Conservation (phyloP, 2,113 vertebrate species). For the Pipa parva region DNA sequence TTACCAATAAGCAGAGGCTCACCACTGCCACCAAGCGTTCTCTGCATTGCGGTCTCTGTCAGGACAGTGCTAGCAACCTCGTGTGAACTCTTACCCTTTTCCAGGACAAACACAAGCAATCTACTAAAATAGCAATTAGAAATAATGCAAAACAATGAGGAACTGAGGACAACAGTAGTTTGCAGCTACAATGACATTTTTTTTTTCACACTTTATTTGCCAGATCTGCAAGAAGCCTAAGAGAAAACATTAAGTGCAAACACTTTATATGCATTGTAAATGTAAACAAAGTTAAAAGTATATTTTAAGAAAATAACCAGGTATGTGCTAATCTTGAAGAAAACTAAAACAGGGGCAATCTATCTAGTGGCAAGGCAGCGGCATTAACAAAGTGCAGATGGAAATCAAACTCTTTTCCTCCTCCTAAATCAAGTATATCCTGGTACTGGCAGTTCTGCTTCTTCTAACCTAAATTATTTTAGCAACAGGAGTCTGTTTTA, state of each 20-base stretch:
- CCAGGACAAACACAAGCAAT: conserved; percentile 35
- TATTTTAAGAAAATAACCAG: no score
- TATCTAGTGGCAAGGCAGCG: neutral
- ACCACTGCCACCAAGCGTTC: conserved; percentile 88
- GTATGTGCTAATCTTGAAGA: neutral
- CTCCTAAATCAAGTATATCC: neutral
- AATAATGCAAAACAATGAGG: neutral
- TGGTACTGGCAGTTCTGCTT: conserved; percentile 11
- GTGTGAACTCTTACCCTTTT: conserved; percentile 20
- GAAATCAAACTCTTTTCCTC: neutral
- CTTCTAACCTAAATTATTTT: conserved; percentile 2
- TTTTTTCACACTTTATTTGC: neutral
- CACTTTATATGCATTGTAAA: no score
- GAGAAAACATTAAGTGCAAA: no score
- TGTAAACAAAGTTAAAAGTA: no score
- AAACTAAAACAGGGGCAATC: neutral
- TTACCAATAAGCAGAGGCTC: conserved; percentile 62
- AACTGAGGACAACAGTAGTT: conserved; percentile 7
- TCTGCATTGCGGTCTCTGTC: neutral
- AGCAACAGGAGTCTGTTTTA: neutral
- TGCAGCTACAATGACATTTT: neutral
- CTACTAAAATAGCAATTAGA: conserved; percentile 9
- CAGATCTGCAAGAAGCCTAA: neutral
- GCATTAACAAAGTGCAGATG: neutral
- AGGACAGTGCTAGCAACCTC: conserved; percentile 20